A percentile compares a stretch with the other conserved stretches of the same genome.
Evolutionary conservation across 1,140 invertebrate species (phyloP).

Genomic region (Rhyzopertha dominica): DNA sequence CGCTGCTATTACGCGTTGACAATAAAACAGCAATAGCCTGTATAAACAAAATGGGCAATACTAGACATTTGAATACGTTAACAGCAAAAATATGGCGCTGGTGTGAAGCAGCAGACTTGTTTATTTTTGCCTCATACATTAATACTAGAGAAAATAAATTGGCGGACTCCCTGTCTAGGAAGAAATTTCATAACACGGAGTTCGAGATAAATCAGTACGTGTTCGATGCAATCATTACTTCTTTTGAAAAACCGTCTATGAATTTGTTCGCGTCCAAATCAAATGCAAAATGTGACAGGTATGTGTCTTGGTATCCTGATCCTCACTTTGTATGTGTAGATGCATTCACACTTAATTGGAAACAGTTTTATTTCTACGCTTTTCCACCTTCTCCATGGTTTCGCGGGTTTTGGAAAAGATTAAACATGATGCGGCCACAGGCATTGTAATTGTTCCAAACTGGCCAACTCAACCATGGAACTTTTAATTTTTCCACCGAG

Average conservation of each 20-base stretch:
- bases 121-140: too few species aligned
- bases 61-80: too few species aligned
- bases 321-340: conserved; percentile 1
- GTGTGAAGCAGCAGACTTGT: too few species aligned
- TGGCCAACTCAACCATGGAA: conserved; percentile 25
- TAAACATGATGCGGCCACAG: conserved; percentile 25
- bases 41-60: conserved; percentile 5
- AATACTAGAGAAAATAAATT: too few species aligned
- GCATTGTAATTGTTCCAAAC: conserved; percentile 27
- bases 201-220: too few species aligned
- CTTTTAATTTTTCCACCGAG: too few species aligned
- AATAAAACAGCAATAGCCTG: conserved; percentile 9
- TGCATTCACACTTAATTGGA: conserved; percentile 4
- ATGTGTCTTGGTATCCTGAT: conserved; percentile 9
- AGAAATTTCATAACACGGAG: too few species aligned
- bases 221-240: too few species aligned
- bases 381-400: conserved; percentile 25
- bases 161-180: too few species aligned
- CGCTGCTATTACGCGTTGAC: conserved; percentile 3
- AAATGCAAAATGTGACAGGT: background rate
- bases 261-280: conserved; percentile 2
- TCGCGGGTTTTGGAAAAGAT: conserved; percentile 26
- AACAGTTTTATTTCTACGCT: conserved; percentile 6
- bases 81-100: too few species aligned
- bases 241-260: too few species aligned